Evolutionary conservation across 1,140 invertebrate species (phyloP), one percentile per base, ranked within the genome.

Genomic region (Drosophila chauvacae): DNA sequence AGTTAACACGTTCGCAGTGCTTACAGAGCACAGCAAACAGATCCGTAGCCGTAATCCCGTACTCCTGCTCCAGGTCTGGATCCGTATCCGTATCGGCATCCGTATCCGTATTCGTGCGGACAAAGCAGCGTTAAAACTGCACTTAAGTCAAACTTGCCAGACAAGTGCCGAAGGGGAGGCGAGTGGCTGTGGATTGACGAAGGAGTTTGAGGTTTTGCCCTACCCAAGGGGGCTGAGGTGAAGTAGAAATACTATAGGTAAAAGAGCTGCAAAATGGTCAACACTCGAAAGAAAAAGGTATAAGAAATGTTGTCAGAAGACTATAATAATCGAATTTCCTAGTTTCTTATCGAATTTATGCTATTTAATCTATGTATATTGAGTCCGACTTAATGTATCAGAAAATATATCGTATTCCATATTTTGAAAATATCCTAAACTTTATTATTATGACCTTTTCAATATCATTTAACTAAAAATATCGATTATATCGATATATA

Each of bases 131-230:
- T 78, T 84, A 90, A 88, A 90, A 84, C 85, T 88, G 80, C 84
- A 88, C 84, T 90, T 84, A 88, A 88, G 84, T 90, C 84, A 88
- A 88, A 88, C 84, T 90, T 88, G 85, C 80, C 84, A 88, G 84
- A 88, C 84, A 88, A 80, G 85, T 75, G 80, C 68, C 59, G 50
- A 61, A 61, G 70, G 53, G 55, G 56, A 28, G 51, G 71, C 14
- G 39, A 23, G 41, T 53, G 41, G 39, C 5, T 48, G 6, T 72
- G 28, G 50, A 28, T 44, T 62, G 37, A 33, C 14, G 44, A 16
- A 35, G 42, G 55, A 61, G 57, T 50, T 28, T 50, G 44, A 16
- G 56, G 55, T 7, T 55, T 39, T 39, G 9, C 18, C 7, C 33
- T 9, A 13, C 53, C 39, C n/a, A 23, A 41, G 58, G 16, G 6